These are phyloP conservation scores for Menura novaehollandiae DNA, from an alignment of 2,113 vertebrate species.

Conservation along the genomic window DNA sequence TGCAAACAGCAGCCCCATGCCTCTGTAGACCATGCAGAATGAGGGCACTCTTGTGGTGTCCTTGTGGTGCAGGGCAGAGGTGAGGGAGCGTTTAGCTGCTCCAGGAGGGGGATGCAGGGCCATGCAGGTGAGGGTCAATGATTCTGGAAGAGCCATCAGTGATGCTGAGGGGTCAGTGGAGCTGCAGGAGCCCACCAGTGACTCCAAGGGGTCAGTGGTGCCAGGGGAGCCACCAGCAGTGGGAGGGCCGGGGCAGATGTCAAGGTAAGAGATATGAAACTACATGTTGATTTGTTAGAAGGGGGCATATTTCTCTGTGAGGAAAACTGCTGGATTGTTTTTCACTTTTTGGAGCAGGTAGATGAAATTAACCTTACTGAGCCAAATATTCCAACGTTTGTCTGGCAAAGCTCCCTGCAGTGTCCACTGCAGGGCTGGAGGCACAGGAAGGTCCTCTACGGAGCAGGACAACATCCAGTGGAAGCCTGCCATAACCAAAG, in stretches of 20 bases:
- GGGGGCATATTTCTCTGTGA: background rate
- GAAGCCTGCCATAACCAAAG: background rate
- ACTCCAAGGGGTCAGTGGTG: background rate
- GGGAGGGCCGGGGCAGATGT: background rate
- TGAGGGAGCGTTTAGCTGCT: background rate
- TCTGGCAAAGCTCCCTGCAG: background rate
- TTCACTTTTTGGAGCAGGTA: background rate
- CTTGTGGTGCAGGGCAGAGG: rapidly evolving
- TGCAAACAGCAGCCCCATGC: background rate
- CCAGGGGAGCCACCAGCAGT: background rate
- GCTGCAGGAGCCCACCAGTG: background rate
- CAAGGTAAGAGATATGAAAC: background rate
- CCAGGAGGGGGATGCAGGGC: rapidly evolving
- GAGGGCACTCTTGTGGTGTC: rapidly evolving
- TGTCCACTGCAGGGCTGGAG: background rate
- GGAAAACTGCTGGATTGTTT: background rate
- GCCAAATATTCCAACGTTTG: rapidly evolving
- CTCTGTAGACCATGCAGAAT: rapidly evolving
- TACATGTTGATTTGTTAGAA: background rate
- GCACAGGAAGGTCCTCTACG: background rate
- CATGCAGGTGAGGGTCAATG: rapidly evolving
- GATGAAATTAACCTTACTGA: background rate
- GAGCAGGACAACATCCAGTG: background rate
- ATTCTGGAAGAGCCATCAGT: rapidly evolving
- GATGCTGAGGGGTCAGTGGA: background rate